Percentiles rank a stretch among this genome's conserved stretches.
Conservation (phyloP, 2,113 vertebrate species). For the Coregonus clupeaformis region DNA sequence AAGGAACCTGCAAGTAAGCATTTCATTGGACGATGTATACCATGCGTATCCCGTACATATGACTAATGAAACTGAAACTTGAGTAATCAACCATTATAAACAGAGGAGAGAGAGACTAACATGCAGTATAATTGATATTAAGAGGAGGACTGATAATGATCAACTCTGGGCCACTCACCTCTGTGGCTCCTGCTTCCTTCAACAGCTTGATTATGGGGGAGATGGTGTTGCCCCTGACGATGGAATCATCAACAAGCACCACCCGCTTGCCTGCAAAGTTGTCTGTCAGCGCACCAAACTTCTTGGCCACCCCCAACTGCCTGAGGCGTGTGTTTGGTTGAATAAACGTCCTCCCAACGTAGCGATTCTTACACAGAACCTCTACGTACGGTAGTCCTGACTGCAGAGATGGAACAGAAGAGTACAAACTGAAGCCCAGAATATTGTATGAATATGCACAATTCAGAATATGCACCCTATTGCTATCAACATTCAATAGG, state of each 20-base stretch:
- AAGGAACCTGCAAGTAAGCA: too few species aligned
- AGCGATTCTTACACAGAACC: conserved; percentile 97
- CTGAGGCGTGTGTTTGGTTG: conserved; percentile 94
- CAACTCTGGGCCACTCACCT: conserved; percentile 73
- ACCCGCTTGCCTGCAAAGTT: conserved; percentile 96
- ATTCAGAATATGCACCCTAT: too few species aligned
- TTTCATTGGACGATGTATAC: too few species aligned
- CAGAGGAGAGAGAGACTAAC: too few species aligned
- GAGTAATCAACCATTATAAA: too few species aligned
- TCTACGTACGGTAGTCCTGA: conserved; percentile 91
- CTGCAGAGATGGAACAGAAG: conserved; percentile 62
- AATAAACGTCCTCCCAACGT: conserved; percentile 96
- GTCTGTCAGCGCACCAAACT: conserved; percentile 93
- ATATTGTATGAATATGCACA: too few species aligned
- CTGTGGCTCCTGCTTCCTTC: conserved; percentile 93
- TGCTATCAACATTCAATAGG: not conserved
- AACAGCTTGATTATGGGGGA: conserved; percentile 98
- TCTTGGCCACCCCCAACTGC: conserved; percentile 96
- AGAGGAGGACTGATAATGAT: not conserved
- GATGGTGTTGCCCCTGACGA: conserved; percentile 97
- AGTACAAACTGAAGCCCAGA: not conserved
- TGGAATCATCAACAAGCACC: conserved; percentile 94
- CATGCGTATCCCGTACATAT: too few species aligned
- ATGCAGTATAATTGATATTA: too few species aligned
- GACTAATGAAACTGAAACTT: too few species aligned